Percentiles rank a stretch among this genome's conserved stretches.
Conservation (phyloP, 1,140 invertebrate genomes). For the Amphibalanus amphitrite region DNA sequence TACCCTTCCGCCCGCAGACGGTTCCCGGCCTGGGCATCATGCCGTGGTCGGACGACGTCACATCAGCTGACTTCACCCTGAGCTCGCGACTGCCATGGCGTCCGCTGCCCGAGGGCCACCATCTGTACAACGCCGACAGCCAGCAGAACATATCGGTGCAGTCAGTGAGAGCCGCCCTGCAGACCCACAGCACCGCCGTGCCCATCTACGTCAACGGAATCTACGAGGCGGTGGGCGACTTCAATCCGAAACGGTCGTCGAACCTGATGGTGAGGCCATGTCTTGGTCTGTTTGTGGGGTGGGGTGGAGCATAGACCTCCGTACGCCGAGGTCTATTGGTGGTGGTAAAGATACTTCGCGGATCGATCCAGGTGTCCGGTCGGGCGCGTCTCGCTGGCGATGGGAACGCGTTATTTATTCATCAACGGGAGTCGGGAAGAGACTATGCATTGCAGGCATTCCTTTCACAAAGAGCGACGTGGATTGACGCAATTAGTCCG, state of each 20-base stretch:
- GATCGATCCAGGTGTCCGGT: too few species aligned
- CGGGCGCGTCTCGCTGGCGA: too few species aligned
- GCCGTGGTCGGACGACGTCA: background rate
- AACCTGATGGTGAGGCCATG: slow-evolving; percentile 14
- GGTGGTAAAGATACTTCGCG: too few species aligned
- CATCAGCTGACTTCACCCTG: background rate
- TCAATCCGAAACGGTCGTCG: slow-evolving; percentile 13
- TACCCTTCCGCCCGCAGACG: too few species aligned
- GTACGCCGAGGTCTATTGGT: too few species aligned
- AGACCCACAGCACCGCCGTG: background rate
- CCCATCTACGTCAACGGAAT: slow-evolving; percentile 17
- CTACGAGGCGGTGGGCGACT: slow-evolving; percentile 15
- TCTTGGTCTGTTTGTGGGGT: background rate
- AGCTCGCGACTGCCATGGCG: background rate
- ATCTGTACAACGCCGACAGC: background rate
- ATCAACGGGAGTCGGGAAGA: background rate
- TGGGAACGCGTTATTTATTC: background rate
- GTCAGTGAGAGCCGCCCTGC: background rate
- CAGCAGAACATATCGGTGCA: background rate
- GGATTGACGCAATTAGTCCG: too few species aligned
- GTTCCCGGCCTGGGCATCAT: background rate
- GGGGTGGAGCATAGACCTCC: too few species aligned
- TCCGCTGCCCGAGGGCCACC: background rate
- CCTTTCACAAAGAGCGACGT: too few species aligned
- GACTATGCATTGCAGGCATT: too few species aligned